Percentiles rank a stretch among this genome's conserved stretches.
Conservation (phyloP, 2,888 invertebrate species). For the Cataglyphis cursor region DNA sequence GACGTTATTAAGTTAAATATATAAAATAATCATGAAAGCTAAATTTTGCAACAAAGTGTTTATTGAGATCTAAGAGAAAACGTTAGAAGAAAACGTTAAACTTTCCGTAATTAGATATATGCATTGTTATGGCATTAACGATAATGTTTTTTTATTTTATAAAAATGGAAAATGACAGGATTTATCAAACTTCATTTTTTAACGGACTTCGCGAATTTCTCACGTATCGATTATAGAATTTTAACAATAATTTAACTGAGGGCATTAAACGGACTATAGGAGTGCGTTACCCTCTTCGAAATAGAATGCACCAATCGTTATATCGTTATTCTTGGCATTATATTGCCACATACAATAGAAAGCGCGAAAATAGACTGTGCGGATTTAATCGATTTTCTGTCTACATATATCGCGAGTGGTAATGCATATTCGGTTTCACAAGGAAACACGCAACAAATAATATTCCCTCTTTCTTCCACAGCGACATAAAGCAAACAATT, state of each 20-base stretch:
- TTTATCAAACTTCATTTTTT: background rate
- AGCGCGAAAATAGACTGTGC: conserved; percentile 39
- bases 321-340: conserved; percentile 22
- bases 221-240: background rate
- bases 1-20: background rate
- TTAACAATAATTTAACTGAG: background rate
- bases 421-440: conserved; percentile 7
- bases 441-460: conserved; percentile 11
- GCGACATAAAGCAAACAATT: conserved; percentile 8
- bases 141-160: background rate
- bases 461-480: conserved; percentile 1
- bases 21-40: background rate
- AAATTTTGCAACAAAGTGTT: background rate
- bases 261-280: background rate
- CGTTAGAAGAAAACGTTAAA: background rate
- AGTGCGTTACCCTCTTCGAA: conserved; percentile 37
- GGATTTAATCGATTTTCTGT: conserved; percentile 50
- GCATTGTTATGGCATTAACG: background rate
- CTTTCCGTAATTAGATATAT: background rate
- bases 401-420: conserved; percentile 1
- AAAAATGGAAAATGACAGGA: background rate
- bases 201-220: background rate
- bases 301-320: conserved; percentile 30
- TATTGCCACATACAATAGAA: conserved; percentile 12
- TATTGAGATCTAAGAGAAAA: background rate